Percentiles rank a stretch among this genome's conserved stretches.
Evolutionary conservation across 2,888 invertebrate species (phyloP).

Genomic region (Strigamia transsilvanica): DNA sequence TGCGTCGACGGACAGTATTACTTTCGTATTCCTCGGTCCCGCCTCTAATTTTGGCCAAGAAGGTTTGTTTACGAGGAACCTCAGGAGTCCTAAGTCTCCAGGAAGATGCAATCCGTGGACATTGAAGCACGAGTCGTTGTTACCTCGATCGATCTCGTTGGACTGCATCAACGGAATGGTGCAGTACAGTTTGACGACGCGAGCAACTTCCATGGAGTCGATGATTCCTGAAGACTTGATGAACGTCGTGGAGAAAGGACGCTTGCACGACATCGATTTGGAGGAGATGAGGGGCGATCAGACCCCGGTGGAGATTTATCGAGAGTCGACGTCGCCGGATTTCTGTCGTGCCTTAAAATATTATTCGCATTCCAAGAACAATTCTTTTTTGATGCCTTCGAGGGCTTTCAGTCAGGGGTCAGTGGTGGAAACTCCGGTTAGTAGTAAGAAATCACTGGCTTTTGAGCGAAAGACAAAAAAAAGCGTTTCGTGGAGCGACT

Average conservation of each 20-base stretch:
- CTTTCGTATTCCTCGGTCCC: constrained; percentile 53
- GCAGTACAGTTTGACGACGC: constrained; percentile 36
- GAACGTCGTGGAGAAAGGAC: constrained; percentile 50
- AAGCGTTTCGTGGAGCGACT: constrained; percentile 54
- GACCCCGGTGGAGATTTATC: not conserved
- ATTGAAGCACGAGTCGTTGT: constrained; percentile 7
- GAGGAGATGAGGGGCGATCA: constrained; percentile 46
- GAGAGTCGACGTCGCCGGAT: not conserved
- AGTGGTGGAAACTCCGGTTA: constrained; percentile 42
- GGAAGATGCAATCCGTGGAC: constrained; percentile 24
- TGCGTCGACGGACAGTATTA: constrained; percentile 53
- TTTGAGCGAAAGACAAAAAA: constrained; percentile 50
- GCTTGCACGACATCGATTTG: constrained; percentile 43
- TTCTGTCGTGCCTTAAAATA: constrained; percentile 35
- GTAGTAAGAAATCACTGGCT: constrained; percentile 22
- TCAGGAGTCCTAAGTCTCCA: constrained; percentile 38
- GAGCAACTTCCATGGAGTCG: constrained; percentile 53
- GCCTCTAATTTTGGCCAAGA: constrained; percentile 5
- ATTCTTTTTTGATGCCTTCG: constrained; percentile 9
- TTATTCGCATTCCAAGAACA: constrained; percentile 37
- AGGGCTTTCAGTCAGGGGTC: constrained; percentile 49
- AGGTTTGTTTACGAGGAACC: constrained; percentile 9
- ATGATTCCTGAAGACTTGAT: constrained; percentile 53
- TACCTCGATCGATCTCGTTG: constrained; percentile 48
- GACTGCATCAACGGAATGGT: constrained; percentile 49